Evolutionary conservation across 2,113 vertebrate species (phyloP).

Genomic region (Bubo bubo): DNA sequence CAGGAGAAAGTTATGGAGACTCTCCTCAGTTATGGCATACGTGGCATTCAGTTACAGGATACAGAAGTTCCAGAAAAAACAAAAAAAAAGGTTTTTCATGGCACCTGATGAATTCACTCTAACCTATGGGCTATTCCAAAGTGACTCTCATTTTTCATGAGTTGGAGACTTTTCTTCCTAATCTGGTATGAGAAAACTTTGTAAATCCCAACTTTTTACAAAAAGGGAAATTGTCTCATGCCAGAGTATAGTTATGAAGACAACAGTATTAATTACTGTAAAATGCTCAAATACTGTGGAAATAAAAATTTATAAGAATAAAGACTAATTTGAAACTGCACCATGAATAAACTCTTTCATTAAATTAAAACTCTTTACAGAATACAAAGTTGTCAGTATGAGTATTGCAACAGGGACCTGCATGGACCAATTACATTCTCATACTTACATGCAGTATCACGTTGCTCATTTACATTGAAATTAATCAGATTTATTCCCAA

Average conservation of each 20-base stretch:
- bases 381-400: not conserved
- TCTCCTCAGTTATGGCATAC: not conserved
- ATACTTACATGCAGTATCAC: not conserved
- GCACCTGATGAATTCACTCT: not conserved
- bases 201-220: not conserved
- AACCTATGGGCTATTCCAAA: not conserved
- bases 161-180: not conserved
- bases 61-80: not conserved
- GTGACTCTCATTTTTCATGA: not conserved
- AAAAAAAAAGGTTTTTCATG: not conserved
- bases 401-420: not conserved
- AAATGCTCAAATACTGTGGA: not conserved
- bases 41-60: not conserved
- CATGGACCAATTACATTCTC: not conserved
- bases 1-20: not conserved
- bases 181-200: not conserved
- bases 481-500: constrained; percentile 33
- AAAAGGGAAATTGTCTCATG: not conserved
- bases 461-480: constrained; percentile 27
- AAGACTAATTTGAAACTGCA: not conserved
- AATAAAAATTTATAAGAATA: not conserved
- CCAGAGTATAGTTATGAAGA: not conserved
- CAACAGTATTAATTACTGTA: not conserved
- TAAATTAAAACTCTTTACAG: not conserved
- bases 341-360: not conserved